Percentiles rank a stretch among this genome's conserved stretches.
Conservation (phyloP, 2,797 vertebrate species). For the Helarctos malayanus region DNA sequence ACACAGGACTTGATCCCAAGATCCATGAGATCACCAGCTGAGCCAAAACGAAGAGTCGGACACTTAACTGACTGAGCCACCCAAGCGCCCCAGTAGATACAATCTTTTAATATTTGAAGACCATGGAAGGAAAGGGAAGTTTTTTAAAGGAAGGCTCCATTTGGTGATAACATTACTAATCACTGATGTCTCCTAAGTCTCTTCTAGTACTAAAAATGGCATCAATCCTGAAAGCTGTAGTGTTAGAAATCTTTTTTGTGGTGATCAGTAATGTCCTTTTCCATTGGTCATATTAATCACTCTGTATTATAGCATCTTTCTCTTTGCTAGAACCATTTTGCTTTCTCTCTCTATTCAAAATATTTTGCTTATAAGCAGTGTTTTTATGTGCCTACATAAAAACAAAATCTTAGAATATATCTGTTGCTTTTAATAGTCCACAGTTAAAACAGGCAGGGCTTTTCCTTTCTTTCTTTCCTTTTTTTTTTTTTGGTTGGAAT, state of each 20-base stretch:
- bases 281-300: neutral
- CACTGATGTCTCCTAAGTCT: neutral
- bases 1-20: neutral
- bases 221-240: neutral
- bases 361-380: neutral
- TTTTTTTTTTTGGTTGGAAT: neutral
- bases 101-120: conserved; percentile 28
- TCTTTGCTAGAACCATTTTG: conserved; percentile 1
- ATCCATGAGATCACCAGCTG: neutral
- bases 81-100: neutral
- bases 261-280: neutral
- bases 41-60: neutral
- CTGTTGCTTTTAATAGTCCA: conserved; percentile 45
- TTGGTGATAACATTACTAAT: conserved; percentile 26
- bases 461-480: neutral
- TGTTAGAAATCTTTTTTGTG: neutral
- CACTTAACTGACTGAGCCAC: neutral
- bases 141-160: conserved; percentile 27
- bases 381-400: neutral
- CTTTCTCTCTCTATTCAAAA: conserved; percentile 17
- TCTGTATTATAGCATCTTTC: conserved; percentile 10
- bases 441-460: neutral
- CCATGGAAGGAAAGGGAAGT: neutral
- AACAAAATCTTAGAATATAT: neutral
- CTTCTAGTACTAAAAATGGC: neutral